Evolutionary conservation across 2,113 vertebrate species (phyloP), one percentile per base, ranked within the genome.

Genomic region (Mormoops blainvillei): DNA sequence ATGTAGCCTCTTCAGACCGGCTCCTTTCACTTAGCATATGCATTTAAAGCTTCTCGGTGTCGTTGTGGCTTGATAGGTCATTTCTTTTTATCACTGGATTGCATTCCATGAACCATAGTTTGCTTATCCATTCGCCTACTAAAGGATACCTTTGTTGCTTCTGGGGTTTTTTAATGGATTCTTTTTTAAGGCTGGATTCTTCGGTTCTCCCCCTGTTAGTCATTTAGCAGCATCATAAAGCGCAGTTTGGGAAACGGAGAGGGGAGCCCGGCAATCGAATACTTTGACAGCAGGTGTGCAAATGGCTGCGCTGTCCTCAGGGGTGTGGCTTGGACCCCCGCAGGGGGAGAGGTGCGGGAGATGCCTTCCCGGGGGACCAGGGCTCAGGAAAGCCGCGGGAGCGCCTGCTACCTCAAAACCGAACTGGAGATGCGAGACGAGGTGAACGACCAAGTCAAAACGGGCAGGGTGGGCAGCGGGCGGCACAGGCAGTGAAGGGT

Each of bases 311-410:
- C 7, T 0, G 0, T 22, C 48, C 82, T 50, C 41, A 3, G 45
- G 63, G n/a, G 28, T 2, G 18, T 7, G 28, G 14, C 78, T 20
- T 12, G 65, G 24, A 7, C 5, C 41, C 7, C 38, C 20, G 5
- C 0, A 1, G 38, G 38, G 20, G 6, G 13, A 18, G 14, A 16
- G 41, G 67, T 9, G 5, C 93, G n/a, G 43, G 80, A 54, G 38
- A 14, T 0, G 0, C 4, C 0, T 13, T 5, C 26, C 41, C 85
- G 3, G 28, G 52, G 10, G 4, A 11, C 1, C 0, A n/a, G n/a
- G 38, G 63, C 31, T 52, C 74, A 20, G 52, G 61, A 83, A 83
- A 4, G 28, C 70, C 1, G 0, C 13, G 1, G 1, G 3, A 43
- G 28, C 36, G 61, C n/a, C 65, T 33, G 22, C 41, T 33, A 1